Evolutionary conservation across 2,888 invertebrate genomes (phyloP).

Genomic region (Drosophila kambysellisi): DNA sequence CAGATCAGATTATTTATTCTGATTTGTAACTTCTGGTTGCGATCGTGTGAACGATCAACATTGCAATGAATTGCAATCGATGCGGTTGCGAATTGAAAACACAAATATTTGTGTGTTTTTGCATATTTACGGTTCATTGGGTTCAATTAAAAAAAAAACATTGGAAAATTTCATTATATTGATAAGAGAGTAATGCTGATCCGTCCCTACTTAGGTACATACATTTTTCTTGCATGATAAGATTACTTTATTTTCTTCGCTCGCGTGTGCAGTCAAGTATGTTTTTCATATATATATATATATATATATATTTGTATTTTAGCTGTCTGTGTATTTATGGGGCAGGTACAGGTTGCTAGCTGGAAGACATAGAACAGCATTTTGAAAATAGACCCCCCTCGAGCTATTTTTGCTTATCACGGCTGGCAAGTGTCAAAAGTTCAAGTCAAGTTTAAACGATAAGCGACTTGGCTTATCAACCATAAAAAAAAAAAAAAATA

Average conservation of each 20-base stretch:
- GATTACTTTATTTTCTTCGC: conserved; percentile 18
- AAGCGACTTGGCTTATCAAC: conserved; percentile 23
- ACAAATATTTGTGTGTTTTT: conserved; percentile 56
- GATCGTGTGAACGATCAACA: conserved; percentile 27
- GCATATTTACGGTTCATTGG: conserved; percentile 44
- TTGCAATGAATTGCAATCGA: conserved; percentile 47
- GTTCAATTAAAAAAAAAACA: conserved; percentile 56
- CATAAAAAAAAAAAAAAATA: background rate
- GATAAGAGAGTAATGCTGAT: conserved; percentile 1
- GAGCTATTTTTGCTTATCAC: conserved; percentile 35
- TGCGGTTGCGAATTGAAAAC: conserved; percentile 3
- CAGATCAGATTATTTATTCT: conserved; percentile 9
- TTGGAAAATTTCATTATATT: conserved; percentile 47
- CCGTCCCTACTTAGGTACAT: conserved; percentile 12
- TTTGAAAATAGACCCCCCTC: conserved; percentile 35
- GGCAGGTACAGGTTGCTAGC: background rate
- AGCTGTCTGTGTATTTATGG: background rate
- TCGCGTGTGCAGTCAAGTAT: conserved; percentile 24
- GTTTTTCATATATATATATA: too few species aligned
- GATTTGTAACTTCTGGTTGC: conserved; percentile 15
- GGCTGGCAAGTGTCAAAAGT: conserved; percentile 24
- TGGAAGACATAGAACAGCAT: background rate
- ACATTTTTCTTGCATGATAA: conserved; percentile 20
- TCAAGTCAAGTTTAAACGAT: conserved; percentile 29
- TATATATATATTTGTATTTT: background rate